These are phyloP conservation scores for Corticium candelabrum DNA, from an alignment of 37 sponge, comb jelly and placozoan genomes.

Conservation along the genomic window DNA sequence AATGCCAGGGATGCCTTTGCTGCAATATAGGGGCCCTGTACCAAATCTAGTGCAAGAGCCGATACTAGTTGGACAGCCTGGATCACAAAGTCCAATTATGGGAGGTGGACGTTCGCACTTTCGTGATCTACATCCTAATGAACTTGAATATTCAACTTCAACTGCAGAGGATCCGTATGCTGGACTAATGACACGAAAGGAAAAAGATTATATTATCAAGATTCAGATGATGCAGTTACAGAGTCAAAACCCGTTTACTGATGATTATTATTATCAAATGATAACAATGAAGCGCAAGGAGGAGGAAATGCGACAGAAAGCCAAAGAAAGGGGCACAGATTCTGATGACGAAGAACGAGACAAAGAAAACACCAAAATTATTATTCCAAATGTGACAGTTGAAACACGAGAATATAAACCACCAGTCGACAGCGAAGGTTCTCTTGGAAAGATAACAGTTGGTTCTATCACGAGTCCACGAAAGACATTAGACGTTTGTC, in stretches of 20 bases:
- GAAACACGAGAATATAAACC: background rate
- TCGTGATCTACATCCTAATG: background rate
- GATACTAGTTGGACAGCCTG: no score
- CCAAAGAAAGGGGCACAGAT: no score
- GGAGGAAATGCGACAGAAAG: no score
- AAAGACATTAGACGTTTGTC: constrained; percentile 37
- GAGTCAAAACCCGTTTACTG: constrained; percentile 36
- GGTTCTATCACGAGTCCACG: constrained; percentile 40
- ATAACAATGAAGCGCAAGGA: background rate
- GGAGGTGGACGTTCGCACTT: no score
- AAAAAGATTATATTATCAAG: constrained; percentile 82
- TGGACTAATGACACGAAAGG: constrained; percentile 76
- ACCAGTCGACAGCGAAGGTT: constrained; percentile 26
- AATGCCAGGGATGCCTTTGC: no score
- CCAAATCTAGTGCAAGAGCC: no score
- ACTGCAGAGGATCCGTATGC: background rate
- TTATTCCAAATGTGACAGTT: background rate
- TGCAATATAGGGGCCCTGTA: no score
- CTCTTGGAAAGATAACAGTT: constrained; percentile 44
- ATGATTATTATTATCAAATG: constrained; percentile 89
- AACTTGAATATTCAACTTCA: background rate
- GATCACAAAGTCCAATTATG: no score
- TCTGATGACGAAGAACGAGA: background rate
- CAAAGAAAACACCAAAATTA: background rate
- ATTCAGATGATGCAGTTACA: constrained; percentile 68